phyloP scores from a whole-genome alignment of 2,113 vertebrate genomes.

The Burhinus bistriatus region DNA sequence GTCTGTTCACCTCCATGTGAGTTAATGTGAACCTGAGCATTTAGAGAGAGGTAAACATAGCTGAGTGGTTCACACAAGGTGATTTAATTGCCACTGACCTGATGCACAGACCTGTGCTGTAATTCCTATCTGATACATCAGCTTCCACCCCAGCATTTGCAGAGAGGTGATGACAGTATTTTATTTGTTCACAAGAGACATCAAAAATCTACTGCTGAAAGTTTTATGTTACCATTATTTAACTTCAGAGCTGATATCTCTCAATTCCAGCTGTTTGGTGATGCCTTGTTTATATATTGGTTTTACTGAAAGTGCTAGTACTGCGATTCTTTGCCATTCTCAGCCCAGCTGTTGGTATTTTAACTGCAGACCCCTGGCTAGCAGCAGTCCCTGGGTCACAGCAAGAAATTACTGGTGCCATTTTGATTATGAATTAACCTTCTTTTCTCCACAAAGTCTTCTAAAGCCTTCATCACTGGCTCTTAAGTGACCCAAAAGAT shows the following conservation, averaged over 20 bases:
- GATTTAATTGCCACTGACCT: conserved; percentile 7
- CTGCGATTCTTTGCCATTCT: neutral
- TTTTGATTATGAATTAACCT: neutral
- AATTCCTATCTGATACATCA: neutral
- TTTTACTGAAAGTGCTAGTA: neutral
- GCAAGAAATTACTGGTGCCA: neutral
- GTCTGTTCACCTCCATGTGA: neutral
- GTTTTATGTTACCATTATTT: conserved; percentile 5
- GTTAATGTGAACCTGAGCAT: neutral
- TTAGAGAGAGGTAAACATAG: neutral
- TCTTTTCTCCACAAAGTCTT: neutral
- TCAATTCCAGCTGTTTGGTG: conserved; percentile 25
- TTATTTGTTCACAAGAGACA: neutral
- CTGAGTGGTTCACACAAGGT: conserved; percentile 19
- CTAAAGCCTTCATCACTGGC: neutral
- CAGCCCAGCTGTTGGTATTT: neutral
- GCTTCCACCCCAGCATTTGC: neutral
- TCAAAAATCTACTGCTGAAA: neutral
- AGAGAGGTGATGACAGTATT: neutral
- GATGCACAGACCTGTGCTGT: neutral
- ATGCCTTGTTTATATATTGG: neutral
- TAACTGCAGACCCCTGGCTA: neutral
- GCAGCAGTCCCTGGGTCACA: neutral
- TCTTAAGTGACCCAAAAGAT: neutral
- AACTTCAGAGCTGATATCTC: neutral